Evolutionary conservation across 2,797 vertebrate genomes (phyloP).

Genomic region (Eidolon dupreanum): DNA sequence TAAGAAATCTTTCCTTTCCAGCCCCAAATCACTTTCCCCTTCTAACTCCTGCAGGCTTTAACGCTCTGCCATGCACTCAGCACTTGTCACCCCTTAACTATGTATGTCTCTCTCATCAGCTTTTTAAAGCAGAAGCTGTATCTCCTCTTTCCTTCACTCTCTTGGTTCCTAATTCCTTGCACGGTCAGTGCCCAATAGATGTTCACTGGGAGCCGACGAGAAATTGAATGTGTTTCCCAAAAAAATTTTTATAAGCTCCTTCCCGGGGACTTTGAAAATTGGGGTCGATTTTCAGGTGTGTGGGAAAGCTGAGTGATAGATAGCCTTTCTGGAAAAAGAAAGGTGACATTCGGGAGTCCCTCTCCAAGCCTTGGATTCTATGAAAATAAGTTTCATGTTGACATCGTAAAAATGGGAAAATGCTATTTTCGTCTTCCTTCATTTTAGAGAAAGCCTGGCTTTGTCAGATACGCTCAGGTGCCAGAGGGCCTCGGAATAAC

Average conservation of each 20-base stretch:
- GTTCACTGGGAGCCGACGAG: background rate
- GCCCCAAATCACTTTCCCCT: background rate
- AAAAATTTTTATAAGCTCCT: slow-evolving; percentile 20
- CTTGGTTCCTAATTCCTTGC: background rate
- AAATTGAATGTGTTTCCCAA: slow-evolving; percentile 42
- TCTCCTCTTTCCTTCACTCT: background rate
- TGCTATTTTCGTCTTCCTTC: background rate
- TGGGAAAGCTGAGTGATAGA: background rate
- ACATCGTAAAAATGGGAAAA: background rate
- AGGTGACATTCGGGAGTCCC: background rate
- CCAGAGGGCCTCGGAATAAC: background rate
- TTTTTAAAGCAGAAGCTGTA: background rate
- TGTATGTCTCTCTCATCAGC: background rate
- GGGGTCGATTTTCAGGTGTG: background rate
- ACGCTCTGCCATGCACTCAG: background rate
- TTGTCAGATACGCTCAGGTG: background rate
- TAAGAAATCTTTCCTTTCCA: background rate
- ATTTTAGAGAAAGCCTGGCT: background rate
- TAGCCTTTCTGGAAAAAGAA: background rate
- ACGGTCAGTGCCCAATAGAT: background rate
- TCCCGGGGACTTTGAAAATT: background rate
- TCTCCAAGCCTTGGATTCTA: background rate
- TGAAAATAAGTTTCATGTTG: background rate
- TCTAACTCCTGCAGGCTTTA: background rate
- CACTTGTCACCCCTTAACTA: background rate